Evolutionary conservation across 2,888 invertebrate species (phyloP).

Genomic region (Sericinus montela): DNA sequence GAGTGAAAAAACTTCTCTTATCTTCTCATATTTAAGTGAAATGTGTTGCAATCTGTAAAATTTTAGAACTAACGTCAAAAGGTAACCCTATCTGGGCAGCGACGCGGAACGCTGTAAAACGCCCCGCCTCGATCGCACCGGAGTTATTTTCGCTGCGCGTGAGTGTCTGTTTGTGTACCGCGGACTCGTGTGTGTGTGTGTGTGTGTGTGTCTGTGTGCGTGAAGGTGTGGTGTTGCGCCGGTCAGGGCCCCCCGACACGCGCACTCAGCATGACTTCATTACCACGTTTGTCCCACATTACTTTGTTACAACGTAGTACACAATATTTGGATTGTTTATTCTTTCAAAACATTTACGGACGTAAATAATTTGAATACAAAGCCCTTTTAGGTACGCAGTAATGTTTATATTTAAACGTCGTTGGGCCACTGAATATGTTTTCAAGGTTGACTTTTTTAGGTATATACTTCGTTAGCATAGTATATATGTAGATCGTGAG

Average conservation of each 20-base stretch:
- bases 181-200: conserved; percentile 8
- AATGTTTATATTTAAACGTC: too few species aligned
- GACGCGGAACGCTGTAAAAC: neutral
- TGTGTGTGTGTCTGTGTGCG: conserved; percentile 26
- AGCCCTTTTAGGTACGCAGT: too few species aligned
- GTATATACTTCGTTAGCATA: too few species aligned
- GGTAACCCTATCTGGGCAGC: neutral
- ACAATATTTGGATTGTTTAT: too few species aligned
- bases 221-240: conserved; percentile 32
- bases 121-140: neutral
- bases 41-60: neutral
- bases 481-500: too few species aligned
- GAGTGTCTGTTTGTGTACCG: neutral
- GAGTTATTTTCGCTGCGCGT: conserved; percentile 1
- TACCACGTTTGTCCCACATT: conserved; percentile 9
- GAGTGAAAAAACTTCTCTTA: too few species aligned
- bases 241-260: conserved; percentile 31
- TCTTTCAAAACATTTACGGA: too few species aligned
- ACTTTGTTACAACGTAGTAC: neutral
- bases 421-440: too few species aligned
- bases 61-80: neutral
- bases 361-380: too few species aligned
- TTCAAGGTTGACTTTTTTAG: too few species aligned
- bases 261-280: conserved; percentile 27
- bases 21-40: too few species aligned